Conservation (phyloP, 2,888 invertebrate species). For the Stratiomys singularior region DNA sequence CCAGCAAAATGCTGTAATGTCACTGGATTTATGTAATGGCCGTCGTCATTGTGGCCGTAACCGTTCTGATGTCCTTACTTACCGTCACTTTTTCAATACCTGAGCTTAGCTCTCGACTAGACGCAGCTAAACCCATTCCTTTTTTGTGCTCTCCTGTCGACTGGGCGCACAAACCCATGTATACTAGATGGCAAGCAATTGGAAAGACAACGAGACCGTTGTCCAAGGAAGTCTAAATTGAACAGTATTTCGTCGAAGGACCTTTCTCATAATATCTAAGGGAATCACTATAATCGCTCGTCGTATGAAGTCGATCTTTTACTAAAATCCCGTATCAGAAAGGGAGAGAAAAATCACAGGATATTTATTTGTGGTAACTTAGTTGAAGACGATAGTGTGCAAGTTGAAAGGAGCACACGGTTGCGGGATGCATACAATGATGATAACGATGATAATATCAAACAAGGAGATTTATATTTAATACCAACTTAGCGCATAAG, state of each 20-base stretch:
- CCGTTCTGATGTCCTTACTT: neutral
- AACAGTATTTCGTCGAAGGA: constrained; percentile 34
- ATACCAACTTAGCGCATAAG: neutral
- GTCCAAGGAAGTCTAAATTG: constrained; percentile 22
- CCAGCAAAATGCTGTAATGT: constrained; percentile 29
- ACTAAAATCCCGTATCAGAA: constrained; percentile 21
- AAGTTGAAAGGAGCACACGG: neutral
- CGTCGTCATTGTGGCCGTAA: neutral
- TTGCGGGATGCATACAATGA: neutral
- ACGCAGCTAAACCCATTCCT: constrained; percentile 6
- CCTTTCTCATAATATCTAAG: constrained; percentile 25
- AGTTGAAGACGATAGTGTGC: neutral
- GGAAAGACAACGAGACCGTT: neutral
- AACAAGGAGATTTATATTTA: constrained; percentile 22
- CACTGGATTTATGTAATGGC: constrained; percentile 27
- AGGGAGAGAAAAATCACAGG: constrained; percentile 28
- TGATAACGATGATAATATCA: constrained; percentile 29
- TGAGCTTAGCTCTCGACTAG: neutral
- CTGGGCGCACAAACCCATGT: neutral
- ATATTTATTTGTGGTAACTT: constrained; percentile 33
- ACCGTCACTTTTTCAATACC: constrained; percentile 15
- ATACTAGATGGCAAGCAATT: neutral
- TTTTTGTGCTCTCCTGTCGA: too few species aligned
- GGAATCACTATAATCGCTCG: constrained; percentile 31
- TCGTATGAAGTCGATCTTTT: constrained; percentile 30